These are phyloP conservation scores for Lepidocyrtinus sp. DNA, from an alignment of 2,888 invertebrate species.

Conservation along the genomic window DNA sequence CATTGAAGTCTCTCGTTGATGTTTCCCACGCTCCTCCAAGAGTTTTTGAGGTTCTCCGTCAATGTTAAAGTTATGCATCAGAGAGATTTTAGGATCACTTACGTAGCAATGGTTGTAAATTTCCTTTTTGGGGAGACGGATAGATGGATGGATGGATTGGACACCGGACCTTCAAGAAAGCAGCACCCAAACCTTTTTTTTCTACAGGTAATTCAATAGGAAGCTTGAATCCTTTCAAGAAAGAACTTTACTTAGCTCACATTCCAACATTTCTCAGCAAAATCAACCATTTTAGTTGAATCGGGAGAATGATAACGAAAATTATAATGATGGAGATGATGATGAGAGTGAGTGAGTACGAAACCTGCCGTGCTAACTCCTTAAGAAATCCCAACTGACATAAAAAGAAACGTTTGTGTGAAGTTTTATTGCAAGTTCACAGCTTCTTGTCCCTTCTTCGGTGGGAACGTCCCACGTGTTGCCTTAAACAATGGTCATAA, in stretches of 20 bases:
- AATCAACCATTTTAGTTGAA: neutral
- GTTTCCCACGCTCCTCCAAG: constrained; percentile 62
- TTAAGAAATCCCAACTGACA: constrained; percentile 10
- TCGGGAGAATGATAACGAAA: too few species aligned
- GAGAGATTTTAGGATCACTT: constrained; percentile 22
- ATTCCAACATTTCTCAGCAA: neutral
- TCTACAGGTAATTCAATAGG: constrained; percentile 31
- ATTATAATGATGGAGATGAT: constrained; percentile 36
- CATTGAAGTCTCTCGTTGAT: constrained; percentile 52
- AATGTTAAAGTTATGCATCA: neutral
- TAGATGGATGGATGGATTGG: constrained; percentile 11
- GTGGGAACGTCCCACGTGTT: constrained; percentile 62
- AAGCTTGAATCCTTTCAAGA: neutral
- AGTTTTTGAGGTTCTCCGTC: constrained; percentile 38
- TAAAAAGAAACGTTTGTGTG: constrained; percentile 32
- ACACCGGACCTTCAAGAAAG: constrained; percentile 32
- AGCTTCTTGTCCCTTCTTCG: constrained; percentile 36
- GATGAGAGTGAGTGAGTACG: constrained; percentile 40
- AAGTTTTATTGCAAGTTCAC: constrained; percentile 57
- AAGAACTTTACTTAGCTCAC: neutral
- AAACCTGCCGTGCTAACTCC: constrained; percentile 31
- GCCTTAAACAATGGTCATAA: constrained; percentile 36
- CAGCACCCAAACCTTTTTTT: constrained; percentile 47
- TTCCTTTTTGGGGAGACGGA: constrained; percentile 28
- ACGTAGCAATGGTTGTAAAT: constrained; percentile 48